Evolutionary conservation across 2,888 invertebrate genomes (phyloP).

Genomic region (Stenoptilia bipunctidactyla): DNA sequence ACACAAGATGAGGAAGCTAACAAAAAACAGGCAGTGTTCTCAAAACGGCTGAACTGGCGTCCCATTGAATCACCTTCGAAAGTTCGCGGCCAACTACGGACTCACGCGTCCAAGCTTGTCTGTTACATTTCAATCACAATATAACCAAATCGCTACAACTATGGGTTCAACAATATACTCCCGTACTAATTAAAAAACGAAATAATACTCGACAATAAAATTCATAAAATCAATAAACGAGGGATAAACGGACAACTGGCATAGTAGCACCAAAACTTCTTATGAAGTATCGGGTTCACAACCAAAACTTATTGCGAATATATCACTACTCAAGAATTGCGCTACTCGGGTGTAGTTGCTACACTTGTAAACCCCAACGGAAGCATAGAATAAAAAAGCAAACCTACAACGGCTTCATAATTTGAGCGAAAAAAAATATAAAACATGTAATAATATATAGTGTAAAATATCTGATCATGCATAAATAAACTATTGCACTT

Average conservation of each 20-base stretch:
- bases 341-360: constrained; percentile 48
- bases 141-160: constrained; percentile 52
- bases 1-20: constrained; percentile 40
- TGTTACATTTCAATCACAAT: constrained; percentile 70
- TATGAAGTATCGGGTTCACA: constrained; percentile 44
- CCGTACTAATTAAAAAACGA: constrained; percentile 43
- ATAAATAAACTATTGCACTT: constrained; percentile 42
- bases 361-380: constrained; percentile 38
- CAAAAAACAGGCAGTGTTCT: constrained; percentile 38
- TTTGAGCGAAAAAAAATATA: constrained; percentile 48
- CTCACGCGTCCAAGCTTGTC: constrained; percentile 14
- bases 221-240: constrained; percentile 51
- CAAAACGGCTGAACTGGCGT: constrained; percentile 6
- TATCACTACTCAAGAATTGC: constrained; percentile 62
- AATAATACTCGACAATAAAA: constrained; percentile 63
- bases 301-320: constrained; percentile 64
- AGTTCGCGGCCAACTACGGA: no score
- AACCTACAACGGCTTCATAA: constrained; percentile 23
- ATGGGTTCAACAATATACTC: constrained; percentile 50
- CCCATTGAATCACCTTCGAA: no score
- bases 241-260: constrained; percentile 12
- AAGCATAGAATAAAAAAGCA: constrained; percentile 42
- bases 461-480: constrained; percentile 22
- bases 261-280: constrained; percentile 34
- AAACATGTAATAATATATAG: constrained; percentile 11